Evolutionary conservation across 2,888 invertebrate species (phyloP).

Genomic region (Xestia xanthographa): DNA sequence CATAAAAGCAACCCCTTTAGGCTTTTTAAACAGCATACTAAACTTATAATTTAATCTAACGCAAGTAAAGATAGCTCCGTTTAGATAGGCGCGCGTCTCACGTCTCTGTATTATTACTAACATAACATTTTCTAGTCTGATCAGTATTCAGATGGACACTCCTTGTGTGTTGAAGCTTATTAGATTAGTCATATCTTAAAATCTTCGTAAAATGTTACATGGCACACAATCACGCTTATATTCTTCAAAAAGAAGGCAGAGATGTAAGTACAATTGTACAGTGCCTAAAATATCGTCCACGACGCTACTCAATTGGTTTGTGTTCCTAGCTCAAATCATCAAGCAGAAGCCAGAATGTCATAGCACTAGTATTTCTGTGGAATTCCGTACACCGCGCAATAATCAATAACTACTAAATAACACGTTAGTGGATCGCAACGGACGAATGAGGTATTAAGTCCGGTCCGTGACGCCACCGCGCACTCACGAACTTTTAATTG

Average conservation of each 20-base stretch:
- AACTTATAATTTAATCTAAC: constrained; percentile 26
- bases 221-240: not conserved
- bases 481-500: too few relatives aligned
- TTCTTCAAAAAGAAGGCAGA: not conserved
- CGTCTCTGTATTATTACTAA: constrained; percentile 10
- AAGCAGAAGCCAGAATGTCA: not conserved
- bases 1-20: not conserved
- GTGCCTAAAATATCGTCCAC: not conserved
- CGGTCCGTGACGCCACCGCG: too few relatives aligned
- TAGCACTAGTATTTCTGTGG: too few relatives aligned
- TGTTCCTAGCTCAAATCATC: not conserved
- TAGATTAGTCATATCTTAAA: not conserved
- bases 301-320: not conserved
- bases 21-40: not conserved
- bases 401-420: not conserved
- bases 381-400: not conserved
- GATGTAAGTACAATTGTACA: not conserved
- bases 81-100: constrained; percentile 3
- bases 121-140: constrained; percentile 19
- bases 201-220: not conserved
- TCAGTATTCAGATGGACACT: constrained; percentile 32
- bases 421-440: not conserved
- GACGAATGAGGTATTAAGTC: accelerated
- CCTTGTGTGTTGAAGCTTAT: not conserved
- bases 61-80: not conserved